Evolutionary conservation across 2,797 vertebrate species (phyloP).

Genomic region (Fistularia commersonii): DNA sequence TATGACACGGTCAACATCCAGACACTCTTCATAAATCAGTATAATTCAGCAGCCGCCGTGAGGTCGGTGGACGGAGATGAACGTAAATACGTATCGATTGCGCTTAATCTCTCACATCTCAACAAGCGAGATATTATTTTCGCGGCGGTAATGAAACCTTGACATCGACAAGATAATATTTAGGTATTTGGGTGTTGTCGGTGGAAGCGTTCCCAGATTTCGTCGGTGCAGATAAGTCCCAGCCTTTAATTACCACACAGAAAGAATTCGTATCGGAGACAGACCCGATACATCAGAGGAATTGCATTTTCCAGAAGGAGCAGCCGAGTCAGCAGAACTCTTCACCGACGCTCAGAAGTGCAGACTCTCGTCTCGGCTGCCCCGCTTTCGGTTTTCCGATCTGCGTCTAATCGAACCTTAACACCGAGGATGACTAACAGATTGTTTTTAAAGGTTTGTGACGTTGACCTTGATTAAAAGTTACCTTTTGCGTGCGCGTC

Average conservation of each 20-base stretch:
- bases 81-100: not conserved
- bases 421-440: too few relatives aligned
- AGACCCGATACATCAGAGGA: slow-evolving; percentile 45
- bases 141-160: too few relatives aligned
- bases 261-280: slow-evolving; percentile 31
- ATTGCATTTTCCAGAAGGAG: slow-evolving; percentile 51
- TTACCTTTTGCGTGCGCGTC: too few relatives aligned
- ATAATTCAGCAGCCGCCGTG: not conserved
- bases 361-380: slow-evolving; percentile 4
- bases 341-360: slow-evolving; percentile 7
- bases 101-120: too few relatives aligned
- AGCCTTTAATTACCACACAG: slow-evolving; percentile 1
- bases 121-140: too few relatives aligned
- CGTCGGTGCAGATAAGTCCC: not conserved
- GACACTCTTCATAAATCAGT: not conserved
- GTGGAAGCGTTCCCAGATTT: too few relatives aligned
- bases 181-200: too few relatives aligned
- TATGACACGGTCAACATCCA: slow-evolving; percentile 1
- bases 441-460: too few relatives aligned
- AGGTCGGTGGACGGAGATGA: not conserved
- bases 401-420: not conserved
- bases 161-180: too few relatives aligned
- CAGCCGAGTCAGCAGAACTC: slow-evolving; percentile 37
- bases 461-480: too few relatives aligned
- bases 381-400: not conserved